phyloP scores from a whole-genome alignment of 2,888 invertebrate species.

The Steromphala cineraria region DNA sequence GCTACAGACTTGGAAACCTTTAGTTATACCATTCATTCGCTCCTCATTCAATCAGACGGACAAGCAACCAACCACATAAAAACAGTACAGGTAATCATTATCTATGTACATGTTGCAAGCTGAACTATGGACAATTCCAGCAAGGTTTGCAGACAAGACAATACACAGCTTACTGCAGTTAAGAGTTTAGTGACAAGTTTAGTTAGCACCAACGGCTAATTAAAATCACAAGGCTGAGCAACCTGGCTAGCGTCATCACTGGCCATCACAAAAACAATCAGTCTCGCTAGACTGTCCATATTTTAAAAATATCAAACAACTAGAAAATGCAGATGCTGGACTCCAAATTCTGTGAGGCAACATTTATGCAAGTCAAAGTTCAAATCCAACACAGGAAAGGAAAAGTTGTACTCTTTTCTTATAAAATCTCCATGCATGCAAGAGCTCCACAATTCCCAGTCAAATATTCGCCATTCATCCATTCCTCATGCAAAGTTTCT shows the following conservation, averaged over 20 bases:
- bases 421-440: background rate
- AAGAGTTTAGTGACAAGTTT: background rate
- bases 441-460: background rate
- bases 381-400: background rate
- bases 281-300: too few species aligned
- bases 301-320: too few species aligned
- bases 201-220: background rate
- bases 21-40: slow-evolving; percentile 3
- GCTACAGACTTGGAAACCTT: slow-evolving; percentile 5
- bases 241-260: slow-evolving; percentile 5
- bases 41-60: background rate
- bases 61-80: background rate
- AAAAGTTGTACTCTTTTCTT: background rate
- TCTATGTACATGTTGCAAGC: slow-evolving; percentile 5
- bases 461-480: background rate
- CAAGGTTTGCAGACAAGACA: too few species aligned
- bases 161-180: too few species aligned
- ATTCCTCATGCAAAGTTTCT: background rate
- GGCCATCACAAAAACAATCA: slow-evolving; percentile 9
- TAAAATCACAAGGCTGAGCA: slow-evolving; percentile 18
- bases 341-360: background rate
- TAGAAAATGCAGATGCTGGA: too few species aligned
- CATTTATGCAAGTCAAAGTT: background rate
- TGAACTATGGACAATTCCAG: background rate
- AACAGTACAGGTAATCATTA: background rate